phyloP scores from a whole-genome alignment of 2,888 invertebrate genomes.

The Calameuta filiformis region DNA sequence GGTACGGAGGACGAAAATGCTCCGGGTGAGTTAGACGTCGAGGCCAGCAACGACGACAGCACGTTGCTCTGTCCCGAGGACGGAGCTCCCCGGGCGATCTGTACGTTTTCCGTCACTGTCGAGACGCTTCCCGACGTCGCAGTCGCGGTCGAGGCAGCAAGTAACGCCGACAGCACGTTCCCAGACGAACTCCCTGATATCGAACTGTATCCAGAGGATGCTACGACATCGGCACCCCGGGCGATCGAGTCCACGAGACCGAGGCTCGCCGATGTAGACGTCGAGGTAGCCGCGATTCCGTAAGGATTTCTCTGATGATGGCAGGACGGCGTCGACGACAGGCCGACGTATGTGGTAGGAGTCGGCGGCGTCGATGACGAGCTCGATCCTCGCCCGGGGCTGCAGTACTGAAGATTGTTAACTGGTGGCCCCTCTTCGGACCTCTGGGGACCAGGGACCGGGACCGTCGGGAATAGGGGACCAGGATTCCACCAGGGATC shows the following conservation, averaged over 20 bases:
- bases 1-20: neutral
- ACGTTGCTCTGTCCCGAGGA: conserved; percentile 32
- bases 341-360: conserved; percentile 11
- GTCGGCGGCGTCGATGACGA: conserved; percentile 11
- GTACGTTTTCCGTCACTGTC: conserved; percentile 25
- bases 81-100: conserved; percentile 23
- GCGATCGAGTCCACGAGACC: conserved; percentile 47
- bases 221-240: conserved; percentile 45
- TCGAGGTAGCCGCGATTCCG: conserved; percentile 24
- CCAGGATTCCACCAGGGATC: conserved; percentile 64
- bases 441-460: conserved; percentile 58
- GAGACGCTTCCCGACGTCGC: conserved; percentile 15
- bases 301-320: conserved; percentile 18
- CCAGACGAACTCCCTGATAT: conserved; percentile 18
- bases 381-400: conserved; percentile 32
- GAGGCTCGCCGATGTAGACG: conserved; percentile 43
- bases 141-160: conserved; percentile 38
- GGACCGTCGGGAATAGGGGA: conserved; percentile 55
- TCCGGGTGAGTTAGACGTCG: conserved; percentile 26
- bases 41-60: conserved; percentile 41
- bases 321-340: conserved; percentile 1
- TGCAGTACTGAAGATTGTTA: conserved; percentile 46
- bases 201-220: conserved; percentile 21
- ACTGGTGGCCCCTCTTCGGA: conserved; percentile 58
- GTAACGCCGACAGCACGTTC: conserved; percentile 42